Evolutionary conservation across 2,797 vertebrate species (phyloP).

Genomic region (Sarcoramphus papa): DNA sequence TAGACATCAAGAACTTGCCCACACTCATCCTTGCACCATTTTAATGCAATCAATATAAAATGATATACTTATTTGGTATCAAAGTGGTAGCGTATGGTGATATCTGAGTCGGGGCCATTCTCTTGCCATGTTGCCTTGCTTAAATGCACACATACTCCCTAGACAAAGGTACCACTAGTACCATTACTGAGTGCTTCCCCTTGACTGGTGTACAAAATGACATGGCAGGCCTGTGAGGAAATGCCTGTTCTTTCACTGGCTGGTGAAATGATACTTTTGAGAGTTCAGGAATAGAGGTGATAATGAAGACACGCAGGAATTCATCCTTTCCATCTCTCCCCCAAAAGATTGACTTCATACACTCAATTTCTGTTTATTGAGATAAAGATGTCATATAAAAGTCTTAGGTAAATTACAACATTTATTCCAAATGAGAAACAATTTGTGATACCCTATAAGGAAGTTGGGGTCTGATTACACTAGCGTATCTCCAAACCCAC

Average conservation of each 20-base stretch:
- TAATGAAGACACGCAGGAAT: not conserved
- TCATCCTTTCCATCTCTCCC: not conserved
- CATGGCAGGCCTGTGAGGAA: not conserved
- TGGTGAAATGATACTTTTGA: not conserved
- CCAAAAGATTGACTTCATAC: not conserved
- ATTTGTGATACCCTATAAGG: not conserved
- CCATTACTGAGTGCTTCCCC: not conserved
- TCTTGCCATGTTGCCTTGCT: not conserved
- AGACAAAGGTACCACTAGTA: not conserved
- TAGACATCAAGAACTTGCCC: not conserved
- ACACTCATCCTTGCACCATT: not conserved
- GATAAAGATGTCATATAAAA: not conserved
- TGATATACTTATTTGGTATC: not conserved
- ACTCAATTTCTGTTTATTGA: not conserved
- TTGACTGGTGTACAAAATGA: not conserved
- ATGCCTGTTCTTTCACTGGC: not conserved
- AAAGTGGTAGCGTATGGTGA: fast-evolving
- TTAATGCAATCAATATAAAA: not conserved
- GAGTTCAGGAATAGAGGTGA: not conserved
- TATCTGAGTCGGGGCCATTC: not conserved
- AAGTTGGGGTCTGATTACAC: not conserved
- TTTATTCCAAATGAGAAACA: not conserved
- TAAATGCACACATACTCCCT: not conserved
- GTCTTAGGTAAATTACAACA: not conserved
- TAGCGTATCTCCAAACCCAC: not conserved